phyloP scores from a whole-genome alignment of 2,888 invertebrate genomes.

The Sinohyriopsis cumingii region DNA sequence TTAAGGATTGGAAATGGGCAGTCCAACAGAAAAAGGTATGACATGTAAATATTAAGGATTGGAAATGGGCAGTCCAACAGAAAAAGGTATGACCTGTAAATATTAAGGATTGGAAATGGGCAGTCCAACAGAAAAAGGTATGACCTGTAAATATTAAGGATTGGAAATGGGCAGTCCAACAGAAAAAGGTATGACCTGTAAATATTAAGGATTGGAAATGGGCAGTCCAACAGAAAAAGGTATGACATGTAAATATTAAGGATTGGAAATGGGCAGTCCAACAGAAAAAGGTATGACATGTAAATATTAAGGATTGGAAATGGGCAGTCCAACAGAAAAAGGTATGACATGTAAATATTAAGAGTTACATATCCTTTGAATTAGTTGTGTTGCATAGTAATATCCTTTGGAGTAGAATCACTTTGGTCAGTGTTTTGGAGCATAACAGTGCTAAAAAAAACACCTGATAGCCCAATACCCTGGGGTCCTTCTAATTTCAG shows the following conservation, averaged over 20 bases:
- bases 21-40: slow-evolving; percentile 64
- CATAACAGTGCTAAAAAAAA: too few relatives aligned
- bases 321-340: slow-evolving; percentile 64
- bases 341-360: slow-evolving; percentile 36
- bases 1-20: slow-evolving; percentile 48
- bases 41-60: slow-evolving; percentile 1
- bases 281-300: slow-evolving; percentile 59
- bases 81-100: slow-evolving; percentile 54
- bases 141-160: slow-evolving; percentile 3
- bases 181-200: slow-evolving; percentile 58
- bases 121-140: slow-evolving; percentile 65
- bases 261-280: slow-evolving; percentile 56
- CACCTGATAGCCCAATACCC: too few relatives aligned
- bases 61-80: slow-evolving; percentile 59
- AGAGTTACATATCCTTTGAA: too few relatives aligned
- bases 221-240: slow-evolving; percentile 63
- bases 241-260: slow-evolving; percentile 20
- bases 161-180: slow-evolving; percentile 58
- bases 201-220: slow-evolving; percentile 39
- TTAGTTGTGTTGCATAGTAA: too few relatives aligned
- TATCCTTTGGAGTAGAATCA: too few relatives aligned
- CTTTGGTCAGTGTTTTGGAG: too few relatives aligned
- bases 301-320: slow-evolving; percentile 22
- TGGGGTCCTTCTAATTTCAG: too few relatives aligned
- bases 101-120: slow-evolving; percentile 43